Conservation (phyloP, 2,888 invertebrate genomes). For the Archaeoteleia sp. region DNA sequence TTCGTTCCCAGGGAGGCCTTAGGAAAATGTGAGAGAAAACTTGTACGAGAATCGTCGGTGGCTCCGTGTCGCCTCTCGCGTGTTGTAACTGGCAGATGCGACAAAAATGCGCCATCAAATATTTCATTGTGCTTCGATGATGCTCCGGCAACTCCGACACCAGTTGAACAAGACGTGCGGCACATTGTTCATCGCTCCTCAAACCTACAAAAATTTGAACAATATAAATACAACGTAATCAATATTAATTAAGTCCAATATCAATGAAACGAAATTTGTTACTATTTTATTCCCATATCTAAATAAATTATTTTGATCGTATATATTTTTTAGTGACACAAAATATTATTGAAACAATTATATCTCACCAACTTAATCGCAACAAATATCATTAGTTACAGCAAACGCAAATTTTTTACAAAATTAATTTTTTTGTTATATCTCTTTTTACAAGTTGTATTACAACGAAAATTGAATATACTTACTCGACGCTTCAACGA, state of each 20-base stretch:
- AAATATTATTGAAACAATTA: too few relatives aligned
- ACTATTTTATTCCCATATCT: too few relatives aligned
- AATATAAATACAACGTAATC: too few relatives aligned
- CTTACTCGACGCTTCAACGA: conserved; percentile 79
- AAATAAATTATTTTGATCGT: too few relatives aligned
- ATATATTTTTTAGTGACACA: too few relatives aligned
- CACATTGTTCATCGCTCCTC: conserved; percentile 78
- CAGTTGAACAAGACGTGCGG: conserved; percentile 76
- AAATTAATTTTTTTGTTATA: too few relatives aligned
- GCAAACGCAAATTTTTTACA: too few relatives aligned
- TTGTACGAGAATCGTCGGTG: conserved; percentile 82
- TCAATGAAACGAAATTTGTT: too few relatives aligned
- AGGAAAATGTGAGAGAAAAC: conserved; percentile 84
- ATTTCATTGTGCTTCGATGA: conserved; percentile 80
- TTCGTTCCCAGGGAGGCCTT: conserved; percentile 85
- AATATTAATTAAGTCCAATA: too few relatives aligned
- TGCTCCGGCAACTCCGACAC: conserved; percentile 80
- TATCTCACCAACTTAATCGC: too few relatives aligned
- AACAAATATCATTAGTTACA: too few relatives aligned
- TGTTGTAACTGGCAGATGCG: conserved; percentile 83
- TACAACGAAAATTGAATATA: conserved; percentile 29
- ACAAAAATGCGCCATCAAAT: conserved; percentile 83
- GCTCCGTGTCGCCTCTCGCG: conserved; percentile 79
- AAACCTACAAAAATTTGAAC: conserved; percentile 69
- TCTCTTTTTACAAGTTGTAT: too few relatives aligned